A percentile compares a stretch with the other conserved stretches of the same genome.
Evolutionary conservation across 2,113 vertebrate genomes (phyloP).

Genomic region (Megaptera novaeangliae): DNA sequence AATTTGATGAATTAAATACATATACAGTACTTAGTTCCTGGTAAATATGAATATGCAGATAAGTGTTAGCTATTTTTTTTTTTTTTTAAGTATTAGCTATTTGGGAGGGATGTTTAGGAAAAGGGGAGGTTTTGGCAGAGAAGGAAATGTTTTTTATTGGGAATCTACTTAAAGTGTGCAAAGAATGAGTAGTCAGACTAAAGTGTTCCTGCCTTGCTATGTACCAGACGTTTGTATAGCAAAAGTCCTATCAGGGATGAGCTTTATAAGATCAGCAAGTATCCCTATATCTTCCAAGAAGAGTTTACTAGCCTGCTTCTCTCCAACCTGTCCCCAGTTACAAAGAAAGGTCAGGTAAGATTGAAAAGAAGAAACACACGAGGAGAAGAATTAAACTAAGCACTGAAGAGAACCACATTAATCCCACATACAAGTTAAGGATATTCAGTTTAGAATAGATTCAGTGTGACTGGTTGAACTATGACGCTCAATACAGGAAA

Average conservation of each 20-base stretch:
- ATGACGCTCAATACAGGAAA: constrained; percentile 3
- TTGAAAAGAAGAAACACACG: not conserved
- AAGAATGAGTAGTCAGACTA: not conserved
- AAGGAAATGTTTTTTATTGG: not conserved
- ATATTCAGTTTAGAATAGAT: not conserved
- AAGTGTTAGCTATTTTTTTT: not conserved
- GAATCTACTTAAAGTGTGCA: not conserved
- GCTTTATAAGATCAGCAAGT: not conserved
- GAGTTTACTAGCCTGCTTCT: not conserved
- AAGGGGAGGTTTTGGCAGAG: not conserved
- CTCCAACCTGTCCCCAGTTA: not conserved
- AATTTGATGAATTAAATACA: not conserved
- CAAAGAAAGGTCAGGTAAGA: not conserved
- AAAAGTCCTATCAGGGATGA: not conserved
- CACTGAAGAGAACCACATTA: not conserved
- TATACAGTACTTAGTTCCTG: not conserved
- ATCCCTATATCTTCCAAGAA: not conserved
- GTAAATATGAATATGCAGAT: not conserved
- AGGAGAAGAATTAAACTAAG: not conserved
- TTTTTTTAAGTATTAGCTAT: not conserved
- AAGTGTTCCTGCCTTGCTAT: not conserved
- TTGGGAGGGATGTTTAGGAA: not conserved
- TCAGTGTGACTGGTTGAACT: not conserved
- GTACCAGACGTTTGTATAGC: not conserved
- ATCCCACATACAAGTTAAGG: not conserved